phyloP scores from a whole-genome alignment of 2,113 vertebrate species.

The Paramisgurnus dabryanus region DNA sequence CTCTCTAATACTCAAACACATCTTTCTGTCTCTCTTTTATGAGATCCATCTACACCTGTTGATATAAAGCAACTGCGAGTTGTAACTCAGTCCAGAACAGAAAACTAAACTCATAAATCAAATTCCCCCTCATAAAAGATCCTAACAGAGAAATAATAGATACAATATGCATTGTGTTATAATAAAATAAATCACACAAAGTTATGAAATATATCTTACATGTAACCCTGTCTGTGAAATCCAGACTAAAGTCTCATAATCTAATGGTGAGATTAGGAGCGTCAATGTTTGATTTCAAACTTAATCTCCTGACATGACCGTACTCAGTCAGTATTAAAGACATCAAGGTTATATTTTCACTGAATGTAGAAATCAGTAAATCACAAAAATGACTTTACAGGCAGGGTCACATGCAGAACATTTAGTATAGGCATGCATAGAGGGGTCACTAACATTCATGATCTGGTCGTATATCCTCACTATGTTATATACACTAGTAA shows the following conservation, averaged over 20 bases:
- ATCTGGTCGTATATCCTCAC: slow-evolving; percentile 21
- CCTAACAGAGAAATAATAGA: slow-evolving; percentile 36
- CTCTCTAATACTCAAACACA: not conserved
- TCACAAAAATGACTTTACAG: too few species aligned
- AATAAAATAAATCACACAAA: slow-evolving; percentile 30
- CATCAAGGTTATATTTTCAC: too few species aligned
- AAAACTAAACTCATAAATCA: slow-evolving; percentile 32
- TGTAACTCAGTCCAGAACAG: slow-evolving; percentile 33
- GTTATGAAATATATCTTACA: slow-evolving; percentile 3
- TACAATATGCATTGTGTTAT: slow-evolving; percentile 26
- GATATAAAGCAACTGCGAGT: slow-evolving; percentile 21
- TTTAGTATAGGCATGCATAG: not conserved
- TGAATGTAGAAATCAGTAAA: too few species aligned
- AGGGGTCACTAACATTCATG: not conserved
- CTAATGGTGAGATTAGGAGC: too few species aligned
- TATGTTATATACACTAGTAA: slow-evolving; percentile 24
- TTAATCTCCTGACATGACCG: too few species aligned
- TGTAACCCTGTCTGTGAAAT: not conserved
- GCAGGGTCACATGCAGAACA: too few species aligned
- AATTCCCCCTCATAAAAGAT: slow-evolving; percentile 29
- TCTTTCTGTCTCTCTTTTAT: slow-evolving; percentile 26
- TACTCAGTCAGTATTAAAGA: too few species aligned
- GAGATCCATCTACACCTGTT: slow-evolving; percentile 54
- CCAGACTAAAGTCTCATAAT: not conserved
- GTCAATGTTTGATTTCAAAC: too few species aligned